Conservation (phyloP, 2,888 invertebrate species). For the Choreutis nemorana region DNA sequence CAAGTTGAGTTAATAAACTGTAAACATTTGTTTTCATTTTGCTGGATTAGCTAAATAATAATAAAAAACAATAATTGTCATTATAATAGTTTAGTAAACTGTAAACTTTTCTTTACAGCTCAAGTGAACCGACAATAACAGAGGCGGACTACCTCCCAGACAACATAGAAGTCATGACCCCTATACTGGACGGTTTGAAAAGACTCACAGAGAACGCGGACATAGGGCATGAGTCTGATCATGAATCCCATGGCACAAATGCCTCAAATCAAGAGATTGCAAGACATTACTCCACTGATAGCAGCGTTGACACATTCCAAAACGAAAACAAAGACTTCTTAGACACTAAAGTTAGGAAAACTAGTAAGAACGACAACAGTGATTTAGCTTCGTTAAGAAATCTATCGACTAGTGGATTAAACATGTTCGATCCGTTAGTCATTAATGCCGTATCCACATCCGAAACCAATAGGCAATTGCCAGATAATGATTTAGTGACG, state of each 20-base stretch:
- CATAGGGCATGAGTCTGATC: constrained; percentile 18
- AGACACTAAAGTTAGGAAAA: constrained; percentile 31
- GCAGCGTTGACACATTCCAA: constrained; percentile 41
- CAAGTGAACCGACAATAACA: constrained; percentile 43
- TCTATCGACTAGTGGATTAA: constrained; percentile 51
- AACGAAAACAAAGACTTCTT: constrained; percentile 21
- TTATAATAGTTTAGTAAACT: background rate
- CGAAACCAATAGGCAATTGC: constrained; percentile 39
- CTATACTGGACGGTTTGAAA: constrained; percentile 49
- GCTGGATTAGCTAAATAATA: background rate
- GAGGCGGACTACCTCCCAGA: constrained; percentile 55
- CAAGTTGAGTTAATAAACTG: too few species aligned
- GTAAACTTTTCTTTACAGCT: constrained; percentile 22
- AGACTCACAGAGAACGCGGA: constrained; percentile 33
- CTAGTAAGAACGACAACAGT: constrained; percentile 36
- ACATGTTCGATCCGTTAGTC: constrained; percentile 59
- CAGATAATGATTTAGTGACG: constrained; percentile 52
- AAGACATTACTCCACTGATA: constrained; percentile 22
- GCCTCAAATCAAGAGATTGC: constrained; percentile 15
- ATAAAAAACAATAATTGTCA: background rate
- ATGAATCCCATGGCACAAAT: constrained; percentile 13
- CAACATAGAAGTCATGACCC: constrained; percentile 58
- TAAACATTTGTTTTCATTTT: too few species aligned
- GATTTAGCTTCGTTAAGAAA: constrained; percentile 49
- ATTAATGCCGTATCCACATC: constrained; percentile 38